Evolutionary conservation across 2,797 vertebrate genomes (phyloP), one percentile per base, ranked within the genome.

Genomic region (Hozukius guyotensis): DNA sequence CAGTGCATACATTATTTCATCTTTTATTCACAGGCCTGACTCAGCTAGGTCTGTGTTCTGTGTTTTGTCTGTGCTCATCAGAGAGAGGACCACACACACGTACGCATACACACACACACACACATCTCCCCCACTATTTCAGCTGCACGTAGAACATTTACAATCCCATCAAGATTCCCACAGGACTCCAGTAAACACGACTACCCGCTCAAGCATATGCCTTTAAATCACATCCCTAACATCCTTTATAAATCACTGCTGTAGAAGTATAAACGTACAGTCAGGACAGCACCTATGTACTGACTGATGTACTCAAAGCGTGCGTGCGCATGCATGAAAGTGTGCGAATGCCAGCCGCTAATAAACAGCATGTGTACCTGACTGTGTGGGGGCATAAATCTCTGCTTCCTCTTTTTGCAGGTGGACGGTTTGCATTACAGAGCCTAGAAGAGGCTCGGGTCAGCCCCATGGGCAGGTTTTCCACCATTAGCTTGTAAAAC

Each of bases 341-440:
- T 87, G 83, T 84, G 77, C 86, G 85, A 84, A 82, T 77, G 61
- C 72, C 65, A 87, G 69, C 66, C 62, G 81, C 79, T 84, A 83
- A 92, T 88, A 89, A 91, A 91, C 77, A 64, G 75, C 76, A 78
- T 82, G 78, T 86, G 81, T 87, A 83, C 82, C 75, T 78, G 42
- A 18, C 16, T 46, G 82, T 42, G 74, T 61, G 61, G 72, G 79
- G 81, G 70, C 83, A 91, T 93, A 92, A 91, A 93, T 93, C 89
- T 92, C 78, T 84, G 76, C 90, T 93, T 94, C 93, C 92, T 91
- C 91, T 93, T 93, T 94, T 80, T 90, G 85, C 87, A 94, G 92
- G 93, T 92, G 87, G 83, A 87, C 32, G 46, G 81, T 85, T 85
- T 83, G 66, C 77, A 62, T 88, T 68, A 32, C 72, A 62, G 77